Percentiles rank a stretch among this genome's conserved stretches.
phyloP scores from a whole-genome alignment of 2,113 vertebrate genomes.

The Platysteira castanea region DNA sequence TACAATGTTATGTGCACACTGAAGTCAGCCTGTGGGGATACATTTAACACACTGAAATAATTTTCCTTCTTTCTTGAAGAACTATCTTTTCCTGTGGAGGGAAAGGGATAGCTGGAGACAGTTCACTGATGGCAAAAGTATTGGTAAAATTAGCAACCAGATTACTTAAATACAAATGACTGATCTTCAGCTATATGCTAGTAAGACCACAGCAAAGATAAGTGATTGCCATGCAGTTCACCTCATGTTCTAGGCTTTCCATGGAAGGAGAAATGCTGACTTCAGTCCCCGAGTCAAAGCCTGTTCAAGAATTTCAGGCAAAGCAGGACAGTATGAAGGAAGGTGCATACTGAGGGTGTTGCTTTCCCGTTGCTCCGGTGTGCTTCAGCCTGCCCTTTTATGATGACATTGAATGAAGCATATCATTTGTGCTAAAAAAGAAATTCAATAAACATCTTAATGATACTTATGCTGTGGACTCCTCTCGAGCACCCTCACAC shows the following conservation, averaged over 20 bases:
- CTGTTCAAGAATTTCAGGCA: neutral
- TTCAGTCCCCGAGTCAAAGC: neutral
- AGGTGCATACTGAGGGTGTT: neutral
- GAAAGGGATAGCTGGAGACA: neutral
- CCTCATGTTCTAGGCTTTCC: neutral
- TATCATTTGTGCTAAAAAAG: neutral
- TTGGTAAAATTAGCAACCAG: neutral
- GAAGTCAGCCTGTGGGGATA: neutral
- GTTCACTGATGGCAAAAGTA: neutral
- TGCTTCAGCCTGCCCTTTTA: neutral
- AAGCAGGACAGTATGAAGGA: neutral
- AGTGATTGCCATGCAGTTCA: neutral
- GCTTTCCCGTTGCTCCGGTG: neutral
- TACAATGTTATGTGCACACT: neutral
- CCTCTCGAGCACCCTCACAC: neutral
- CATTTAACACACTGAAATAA: neutral
- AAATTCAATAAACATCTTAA: neutral
- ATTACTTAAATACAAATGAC: neutral
- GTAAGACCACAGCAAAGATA: neutral
- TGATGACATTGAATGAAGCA: neutral
- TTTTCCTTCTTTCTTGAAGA: neutral
- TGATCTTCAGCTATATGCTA: neutral
- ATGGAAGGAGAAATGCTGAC: neutral
- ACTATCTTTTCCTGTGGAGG: neutral
- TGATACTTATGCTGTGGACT: neutral